Evolutionary conservation across 2,888 invertebrate species (phyloP).

Genomic region (Phragmatobia fuliginosa): DNA sequence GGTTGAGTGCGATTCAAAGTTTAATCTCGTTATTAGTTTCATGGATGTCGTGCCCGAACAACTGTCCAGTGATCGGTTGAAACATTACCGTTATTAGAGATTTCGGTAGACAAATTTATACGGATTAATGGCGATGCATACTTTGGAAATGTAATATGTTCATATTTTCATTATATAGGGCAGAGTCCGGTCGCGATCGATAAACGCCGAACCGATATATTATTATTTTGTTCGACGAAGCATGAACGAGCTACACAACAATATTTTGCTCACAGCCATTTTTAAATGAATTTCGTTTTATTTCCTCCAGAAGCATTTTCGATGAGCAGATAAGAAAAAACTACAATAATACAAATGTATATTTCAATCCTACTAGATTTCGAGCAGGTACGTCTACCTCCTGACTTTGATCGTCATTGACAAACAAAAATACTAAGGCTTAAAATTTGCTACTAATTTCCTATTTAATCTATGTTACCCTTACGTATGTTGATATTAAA

Average conservation of each 20-base stretch:
- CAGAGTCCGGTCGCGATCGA: conserved; percentile 37
- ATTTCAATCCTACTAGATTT: conserved; percentile 22
- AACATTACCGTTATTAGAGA: neutral
- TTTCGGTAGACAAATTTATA: conserved; percentile 4
- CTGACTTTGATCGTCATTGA: conserved; percentile 41
- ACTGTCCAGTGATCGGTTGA: neutral
- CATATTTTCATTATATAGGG: conserved; percentile 51
- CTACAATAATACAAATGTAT: conserved; percentile 13
- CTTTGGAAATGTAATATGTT: conserved; percentile 10
- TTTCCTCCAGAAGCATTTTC: conserved; percentile 60
- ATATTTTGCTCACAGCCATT: conserved; percentile 70
- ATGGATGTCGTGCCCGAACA: neutral
- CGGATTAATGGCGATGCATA: neutral
- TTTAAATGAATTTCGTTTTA: conserved; percentile 68
- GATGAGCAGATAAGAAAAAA: conserved; percentile 48
- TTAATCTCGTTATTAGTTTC: conserved; percentile 13
- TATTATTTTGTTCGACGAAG: conserved; percentile 71
- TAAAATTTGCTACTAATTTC: conserved; percentile 25
- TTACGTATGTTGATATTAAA: conserved; percentile 39
- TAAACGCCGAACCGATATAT: conserved; percentile 62
- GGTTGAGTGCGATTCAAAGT: conserved; percentile 28
- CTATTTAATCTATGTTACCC: conserved; percentile 43
- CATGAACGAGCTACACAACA: conserved; percentile 62
- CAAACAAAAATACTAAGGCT: conserved; percentile 28
- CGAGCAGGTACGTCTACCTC: conserved; percentile 70